Percentiles rank a stretch among this genome's conserved stretches.
phyloP scores from a whole-genome alignment of 1,140 invertebrate genomes.

The Melitaea cinxia region DNA sequence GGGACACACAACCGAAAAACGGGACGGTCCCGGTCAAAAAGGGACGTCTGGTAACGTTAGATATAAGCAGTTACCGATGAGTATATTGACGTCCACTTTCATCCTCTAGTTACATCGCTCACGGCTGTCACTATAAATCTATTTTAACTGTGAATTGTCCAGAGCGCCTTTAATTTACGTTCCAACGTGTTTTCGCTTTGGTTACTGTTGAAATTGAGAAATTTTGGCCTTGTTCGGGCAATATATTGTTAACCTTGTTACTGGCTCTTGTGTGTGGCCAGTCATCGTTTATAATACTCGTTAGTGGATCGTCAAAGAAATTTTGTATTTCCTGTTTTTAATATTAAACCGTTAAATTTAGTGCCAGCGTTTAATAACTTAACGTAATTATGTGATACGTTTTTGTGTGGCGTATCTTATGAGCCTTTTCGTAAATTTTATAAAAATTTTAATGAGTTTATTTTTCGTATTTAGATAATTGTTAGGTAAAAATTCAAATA shows the following conservation, averaged over 20 bases:
- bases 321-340: not conserved
- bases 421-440: too few relatives aligned
- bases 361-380: too few relatives aligned
- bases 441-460: too few relatives aligned
- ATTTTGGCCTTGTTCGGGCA: conserved; percentile 15
- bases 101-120: conserved; percentile 35
- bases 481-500: too few relatives aligned
- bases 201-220: conserved; percentile 32
- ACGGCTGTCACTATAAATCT: conserved; percentile 53
- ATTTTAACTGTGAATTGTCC: conserved; percentile 41
- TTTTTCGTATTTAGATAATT: too few relatives aligned
- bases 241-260: not conserved
- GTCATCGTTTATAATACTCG: not conserved
- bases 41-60: not conserved
- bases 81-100: conserved; percentile 40
- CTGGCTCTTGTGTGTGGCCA: not conserved
- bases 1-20: too few relatives aligned
- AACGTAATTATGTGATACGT: too few relatives aligned
- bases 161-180: conserved; percentile 36
- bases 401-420: too few relatives aligned
- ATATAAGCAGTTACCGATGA: conserved; percentile 36
- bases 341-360: not conserved
- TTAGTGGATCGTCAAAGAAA: not conserved
- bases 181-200: conserved; percentile 28
- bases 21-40: too few relatives aligned